These are phyloP conservation scores for Drosophila fuyamai DNA, from an alignment of 1,140 invertebrate genomes.

Conservation along the genomic window DNA sequence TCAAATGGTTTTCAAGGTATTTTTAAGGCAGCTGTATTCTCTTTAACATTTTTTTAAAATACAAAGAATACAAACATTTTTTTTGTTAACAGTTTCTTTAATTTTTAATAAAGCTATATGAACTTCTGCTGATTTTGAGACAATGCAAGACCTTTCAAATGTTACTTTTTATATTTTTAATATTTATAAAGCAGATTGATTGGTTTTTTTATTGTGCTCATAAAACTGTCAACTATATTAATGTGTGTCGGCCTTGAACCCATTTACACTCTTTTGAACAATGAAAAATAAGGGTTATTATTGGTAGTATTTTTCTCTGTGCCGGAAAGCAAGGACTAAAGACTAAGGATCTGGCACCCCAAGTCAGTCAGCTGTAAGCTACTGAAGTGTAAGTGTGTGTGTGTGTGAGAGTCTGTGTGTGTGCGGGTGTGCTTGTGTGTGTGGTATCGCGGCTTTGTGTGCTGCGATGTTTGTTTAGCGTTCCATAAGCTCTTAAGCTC, in stretches of 20 bases:
- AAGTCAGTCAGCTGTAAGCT: conserved; percentile 68
- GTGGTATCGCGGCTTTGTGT: conserved; percentile 71
- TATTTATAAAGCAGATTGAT: conserved; percentile 1
- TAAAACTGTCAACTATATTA: conserved; percentile 6
- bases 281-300: neutral
- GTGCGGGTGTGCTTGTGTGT: conserved; percentile 39
- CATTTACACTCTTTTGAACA: neutral
- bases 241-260: neutral
- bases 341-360: conserved; percentile 30
- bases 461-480: conserved; percentile 79
- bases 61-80: too few species aligned
- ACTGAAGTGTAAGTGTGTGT: conserved; percentile 27
- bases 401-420: conserved; percentile 37
- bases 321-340: conserved; percentile 36
- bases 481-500: conserved; percentile 81
- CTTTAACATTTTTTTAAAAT: too few species aligned
- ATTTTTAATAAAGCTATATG: too few species aligned
- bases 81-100: too few species aligned
- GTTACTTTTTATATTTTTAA: neutral
- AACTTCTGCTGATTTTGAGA: too few species aligned
- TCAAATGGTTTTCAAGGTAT: too few species aligned
- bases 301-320: conserved; percentile 14
- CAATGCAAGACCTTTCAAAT: too few species aligned
- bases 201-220: neutral
- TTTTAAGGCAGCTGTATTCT: too few species aligned